A percentile compares a stretch with the other conserved stretches of the same genome.
These are phyloP conservation scores for Rhagium mordax DNA, from an alignment of 2,888 invertebrate genomes.

Conservation along the genomic window DNA sequence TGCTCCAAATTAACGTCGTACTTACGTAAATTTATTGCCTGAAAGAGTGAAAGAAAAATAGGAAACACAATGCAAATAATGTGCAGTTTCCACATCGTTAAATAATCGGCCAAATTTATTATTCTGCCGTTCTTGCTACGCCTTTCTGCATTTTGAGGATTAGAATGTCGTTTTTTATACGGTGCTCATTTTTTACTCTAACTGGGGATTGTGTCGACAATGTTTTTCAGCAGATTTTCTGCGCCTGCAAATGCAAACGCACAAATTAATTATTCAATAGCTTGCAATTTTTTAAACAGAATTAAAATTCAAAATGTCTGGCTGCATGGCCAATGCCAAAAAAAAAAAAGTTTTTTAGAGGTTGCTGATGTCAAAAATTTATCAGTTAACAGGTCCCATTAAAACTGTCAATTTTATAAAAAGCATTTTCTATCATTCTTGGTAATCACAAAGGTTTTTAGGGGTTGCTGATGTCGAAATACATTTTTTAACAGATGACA, in stretches of 20 bases:
- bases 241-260: background rate
- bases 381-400: too few relatives aligned
- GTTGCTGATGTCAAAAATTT: too few relatives aligned
- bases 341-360: too few relatives aligned
- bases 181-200: background rate
- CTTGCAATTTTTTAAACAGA: too few relatives aligned
- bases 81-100: slow-evolving; percentile 36
- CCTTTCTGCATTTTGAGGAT: background rate
- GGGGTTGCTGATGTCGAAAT: too few relatives aligned
- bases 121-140: background rate
- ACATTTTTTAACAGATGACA: too few relatives aligned
- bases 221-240: background rate
- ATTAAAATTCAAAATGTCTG: too few relatives aligned
- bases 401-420: too few relatives aligned
- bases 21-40: slow-evolving; percentile 38
- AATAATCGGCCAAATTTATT: slow-evolving; percentile 37
- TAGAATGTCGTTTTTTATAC: background rate
- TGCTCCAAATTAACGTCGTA: slow-evolving; percentile 44
- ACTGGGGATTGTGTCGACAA: background rate
- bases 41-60: slow-evolving; percentile 30
- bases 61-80: slow-evolving; percentile 35
- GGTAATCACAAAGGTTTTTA: too few relatives aligned
- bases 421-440: too few relatives aligned
- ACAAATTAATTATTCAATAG: too few relatives aligned
- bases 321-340: too few relatives aligned